Evolutionary conservation across 2,113 vertebrate genomes (phyloP).

Genomic region (Paratilapia polleni): DNA sequence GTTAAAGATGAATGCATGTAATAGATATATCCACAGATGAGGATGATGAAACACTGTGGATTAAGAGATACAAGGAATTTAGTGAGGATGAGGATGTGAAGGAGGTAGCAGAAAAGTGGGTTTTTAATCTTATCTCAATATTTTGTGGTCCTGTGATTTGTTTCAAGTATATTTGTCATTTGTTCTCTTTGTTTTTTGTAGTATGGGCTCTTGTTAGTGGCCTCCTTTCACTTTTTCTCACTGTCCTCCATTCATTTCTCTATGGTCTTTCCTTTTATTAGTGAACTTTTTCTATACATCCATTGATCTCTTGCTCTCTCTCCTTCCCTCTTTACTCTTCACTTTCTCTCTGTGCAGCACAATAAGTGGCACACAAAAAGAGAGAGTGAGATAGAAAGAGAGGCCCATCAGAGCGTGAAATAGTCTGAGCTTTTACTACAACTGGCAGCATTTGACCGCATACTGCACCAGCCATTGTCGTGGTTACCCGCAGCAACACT

Average conservation of each 20-base stretch:
- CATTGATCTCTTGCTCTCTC: conserved; percentile 29
- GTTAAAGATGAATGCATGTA: neutral
- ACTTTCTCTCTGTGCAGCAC: conserved; percentile 31
- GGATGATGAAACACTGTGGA: neutral
- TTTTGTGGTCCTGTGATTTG: neutral
- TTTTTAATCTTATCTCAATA: neutral
- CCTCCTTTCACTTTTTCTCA: neutral
- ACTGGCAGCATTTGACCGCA: conserved; percentile 67
- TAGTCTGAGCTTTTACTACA: conserved; percentile 72
- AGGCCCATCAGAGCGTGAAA: conserved; percentile 69
- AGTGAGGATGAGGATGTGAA: neutral
- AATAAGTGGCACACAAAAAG: conserved; percentile 39
- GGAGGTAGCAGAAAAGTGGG: neutral
- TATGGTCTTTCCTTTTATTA: neutral
- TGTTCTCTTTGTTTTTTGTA: neutral
- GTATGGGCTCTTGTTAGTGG: neutral
- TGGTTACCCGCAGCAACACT: conserved; percentile 69
- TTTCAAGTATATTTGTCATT: neutral
- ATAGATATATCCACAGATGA: neutral
- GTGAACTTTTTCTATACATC: conserved; percentile 9
- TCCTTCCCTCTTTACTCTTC: conserved; percentile 20
- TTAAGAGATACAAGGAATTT: neutral
- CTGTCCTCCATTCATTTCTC: conserved; percentile 7
- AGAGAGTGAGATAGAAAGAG: conserved; percentile 20
- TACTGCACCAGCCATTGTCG: conserved; percentile 51